Conservation (phyloP, 2,113 vertebrate genomes). For the Ariopsis seemanni region DNA sequence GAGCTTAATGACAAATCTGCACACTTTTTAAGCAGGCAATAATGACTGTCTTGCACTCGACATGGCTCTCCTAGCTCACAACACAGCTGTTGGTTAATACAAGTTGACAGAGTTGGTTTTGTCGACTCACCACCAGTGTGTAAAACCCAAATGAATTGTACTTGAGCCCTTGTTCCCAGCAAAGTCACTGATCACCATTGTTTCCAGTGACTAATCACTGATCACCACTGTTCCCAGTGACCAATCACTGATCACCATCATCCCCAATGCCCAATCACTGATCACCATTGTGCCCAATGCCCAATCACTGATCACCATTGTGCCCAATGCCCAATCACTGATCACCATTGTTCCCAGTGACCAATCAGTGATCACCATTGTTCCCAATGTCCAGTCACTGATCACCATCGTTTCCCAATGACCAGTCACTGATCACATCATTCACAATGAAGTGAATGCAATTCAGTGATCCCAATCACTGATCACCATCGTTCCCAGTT, state of each 20-base stretch:
- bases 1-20: neutral
- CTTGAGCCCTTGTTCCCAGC: neutral
- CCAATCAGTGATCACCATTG: too few relatives aligned
- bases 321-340: too few relatives aligned
- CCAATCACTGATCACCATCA: neutral
- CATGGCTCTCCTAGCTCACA: neutral
- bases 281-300: too few relatives aligned
- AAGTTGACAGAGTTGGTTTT: too few relatives aligned
- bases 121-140: neutral
- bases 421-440: neutral
- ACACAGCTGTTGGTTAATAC: neutral
- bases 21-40: neutral
- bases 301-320: too few relatives aligned
- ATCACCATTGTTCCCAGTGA: too few relatives aligned
- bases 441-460: too few relatives aligned
- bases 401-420: neutral
- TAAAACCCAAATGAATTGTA: neutral
- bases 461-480: neutral
- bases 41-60: neutral
- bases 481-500: neutral
- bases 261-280: neutral
- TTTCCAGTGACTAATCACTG: neutral
- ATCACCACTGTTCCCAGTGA: neutral
- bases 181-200: neutral
- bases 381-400: neutral